phyloP scores from a whole-genome alignment of 23 tunicate genomes.

The Oikopleura dioica region DNA sequence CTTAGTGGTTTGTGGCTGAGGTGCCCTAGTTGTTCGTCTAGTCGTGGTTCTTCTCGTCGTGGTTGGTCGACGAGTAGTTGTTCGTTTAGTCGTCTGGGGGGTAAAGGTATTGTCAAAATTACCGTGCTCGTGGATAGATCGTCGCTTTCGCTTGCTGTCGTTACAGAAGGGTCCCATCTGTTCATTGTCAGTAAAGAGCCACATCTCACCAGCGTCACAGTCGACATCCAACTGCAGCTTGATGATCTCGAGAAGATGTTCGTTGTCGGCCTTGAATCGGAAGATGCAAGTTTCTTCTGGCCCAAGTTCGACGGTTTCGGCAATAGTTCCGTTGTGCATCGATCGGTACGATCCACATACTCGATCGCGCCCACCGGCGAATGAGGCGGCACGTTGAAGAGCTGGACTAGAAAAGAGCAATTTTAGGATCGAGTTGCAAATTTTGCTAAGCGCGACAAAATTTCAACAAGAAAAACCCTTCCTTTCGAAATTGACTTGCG shows the following conservation, averaged over 20 bases:
- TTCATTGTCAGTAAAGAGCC: conserved; percentile 1
- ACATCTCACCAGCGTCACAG: conserved; percentile 3
- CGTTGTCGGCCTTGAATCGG: neutral
- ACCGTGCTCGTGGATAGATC: no score
- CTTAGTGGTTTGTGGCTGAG: no score
- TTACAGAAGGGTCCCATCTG: neutral
- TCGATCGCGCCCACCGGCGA: neutral
- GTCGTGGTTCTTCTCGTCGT: no score
- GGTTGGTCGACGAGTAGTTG: no score
- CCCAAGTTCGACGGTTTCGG: neutral
- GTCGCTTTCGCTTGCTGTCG: conserved; percentile 3
- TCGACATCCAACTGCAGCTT: neutral
- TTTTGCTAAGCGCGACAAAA: no score
- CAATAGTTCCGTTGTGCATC: neutral
- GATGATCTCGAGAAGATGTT: neutral
- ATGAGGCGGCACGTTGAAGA: neutral
- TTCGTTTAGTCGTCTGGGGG: no score
- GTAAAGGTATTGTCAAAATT: no score
- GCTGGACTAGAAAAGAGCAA: neutral
- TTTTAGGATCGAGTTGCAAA: no score
- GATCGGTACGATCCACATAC: neutral
- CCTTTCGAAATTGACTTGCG: no score
- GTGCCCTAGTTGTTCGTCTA: no score
- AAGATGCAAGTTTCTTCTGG: conserved; percentile 5
- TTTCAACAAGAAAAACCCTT: no score